Evolutionary conservation across 2,888 invertebrate genomes (phyloP).

Genomic region (Drosophila diplacantha): DNA sequence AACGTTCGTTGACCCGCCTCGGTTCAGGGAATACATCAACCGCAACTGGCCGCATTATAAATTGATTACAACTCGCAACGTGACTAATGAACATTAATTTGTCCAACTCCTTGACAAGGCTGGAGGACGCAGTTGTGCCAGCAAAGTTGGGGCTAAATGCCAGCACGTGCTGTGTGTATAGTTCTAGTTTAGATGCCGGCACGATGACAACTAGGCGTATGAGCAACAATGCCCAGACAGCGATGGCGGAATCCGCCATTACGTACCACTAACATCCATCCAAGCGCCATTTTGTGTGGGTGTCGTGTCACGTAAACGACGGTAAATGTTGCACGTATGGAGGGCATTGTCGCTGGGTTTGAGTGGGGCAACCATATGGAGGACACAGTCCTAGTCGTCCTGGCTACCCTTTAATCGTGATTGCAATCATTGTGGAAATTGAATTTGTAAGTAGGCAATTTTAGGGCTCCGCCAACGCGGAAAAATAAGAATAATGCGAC

Average conservation of each 20-base stretch:
- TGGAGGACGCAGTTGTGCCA: constrained; percentile 38
- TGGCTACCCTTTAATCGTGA: constrained; percentile 43
- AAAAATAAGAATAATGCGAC: constrained; percentile 58
- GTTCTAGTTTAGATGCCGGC: constrained; percentile 28
- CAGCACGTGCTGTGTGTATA: constrained; percentile 42
- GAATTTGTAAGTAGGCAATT: constrained; percentile 66
- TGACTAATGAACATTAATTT: constrained; percentile 66
- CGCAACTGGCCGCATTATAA: constrained; percentile 62
- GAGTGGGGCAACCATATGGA: constrained; percentile 24
- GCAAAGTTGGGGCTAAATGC: constrained; percentile 51
- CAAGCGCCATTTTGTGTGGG: constrained; percentile 32
- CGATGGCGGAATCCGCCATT: constrained; percentile 21
- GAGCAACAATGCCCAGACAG: constrained; percentile 33
- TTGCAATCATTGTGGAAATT: constrained; percentile 66
- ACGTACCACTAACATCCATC: constrained; percentile 11
- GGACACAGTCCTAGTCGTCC: constrained; percentile 6
- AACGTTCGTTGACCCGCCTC: constrained; percentile 19
- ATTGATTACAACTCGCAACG: constrained; percentile 62
- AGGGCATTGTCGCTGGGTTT: constrained; percentile 30
- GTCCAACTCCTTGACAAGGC: constrained; percentile 53
- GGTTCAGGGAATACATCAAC: constrained; percentile 49
- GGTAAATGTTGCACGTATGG: constrained; percentile 61
- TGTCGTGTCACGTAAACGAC: constrained; percentile 56
- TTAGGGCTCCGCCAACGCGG: constrained; percentile 37
- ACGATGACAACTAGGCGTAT: constrained; percentile 51